These are phyloP conservation scores for Ophonus ardosiacus DNA, from an alignment of 2,888 invertebrate species.

Conservation along the genomic window DNA sequence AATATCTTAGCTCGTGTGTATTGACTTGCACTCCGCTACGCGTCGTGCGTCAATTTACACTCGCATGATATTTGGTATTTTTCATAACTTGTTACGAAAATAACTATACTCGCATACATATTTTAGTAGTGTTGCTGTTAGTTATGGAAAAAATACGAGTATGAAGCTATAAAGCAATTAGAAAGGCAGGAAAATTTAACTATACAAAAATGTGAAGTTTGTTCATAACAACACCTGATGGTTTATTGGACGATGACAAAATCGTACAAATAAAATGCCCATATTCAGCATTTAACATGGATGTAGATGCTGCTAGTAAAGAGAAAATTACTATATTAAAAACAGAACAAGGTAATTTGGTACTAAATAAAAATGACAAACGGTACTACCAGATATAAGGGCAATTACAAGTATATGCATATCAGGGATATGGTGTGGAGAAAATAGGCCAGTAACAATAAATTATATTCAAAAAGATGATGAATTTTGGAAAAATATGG, in stretches of 20 bases:
- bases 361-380: too few relatives aligned
- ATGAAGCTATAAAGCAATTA: background rate
- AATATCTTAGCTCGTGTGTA: too few relatives aligned
- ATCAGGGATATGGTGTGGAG: conserved; percentile 40
- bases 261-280: conserved; percentile 64
- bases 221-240: conserved; percentile 64
- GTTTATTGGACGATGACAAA: conserved; percentile 50
- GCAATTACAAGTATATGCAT: too few relatives aligned
- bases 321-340: conserved; percentile 34
- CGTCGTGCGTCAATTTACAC: too few relatives aligned
- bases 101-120: too few relatives aligned
- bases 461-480: conserved; percentile 23
- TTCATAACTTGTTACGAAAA: too few relatives aligned
- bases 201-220: conserved; percentile 63
- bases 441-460: conserved; percentile 1
- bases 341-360: too few relatives aligned
- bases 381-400: too few relatives aligned
- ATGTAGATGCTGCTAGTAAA: conserved; percentile 38
- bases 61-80: too few relatives aligned
- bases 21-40: too few relatives aligned
- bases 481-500: conserved; percentile 21
- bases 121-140: too few relatives aligned
- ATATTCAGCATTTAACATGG: conserved; percentile 55
- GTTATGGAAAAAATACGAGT: too few relatives aligned
- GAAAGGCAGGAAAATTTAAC: background rate